Base-by-base conservation (phyloP, 64 coral and sea anemone genomes). In the Actinia tenebrosa region DNA sequence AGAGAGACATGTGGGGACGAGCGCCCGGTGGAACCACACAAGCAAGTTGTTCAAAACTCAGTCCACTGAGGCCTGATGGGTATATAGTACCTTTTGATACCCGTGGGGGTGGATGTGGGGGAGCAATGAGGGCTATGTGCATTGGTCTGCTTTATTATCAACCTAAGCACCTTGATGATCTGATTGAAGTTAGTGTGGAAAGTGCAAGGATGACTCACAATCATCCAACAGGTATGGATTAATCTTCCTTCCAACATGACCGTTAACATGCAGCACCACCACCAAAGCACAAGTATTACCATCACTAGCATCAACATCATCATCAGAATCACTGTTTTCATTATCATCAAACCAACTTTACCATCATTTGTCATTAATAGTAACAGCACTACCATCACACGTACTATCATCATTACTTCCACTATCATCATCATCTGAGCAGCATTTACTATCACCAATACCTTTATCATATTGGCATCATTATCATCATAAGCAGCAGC, bases 171-270 rank as follows among this genome's bases (percentile, higher is more conserved):
- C 56, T 95, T 88, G 97, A 99, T 58, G 91, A 95, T 78, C 53
- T 99, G 77, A 99, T 99, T 84, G 93, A 89, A 59, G 86, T 99
- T 64, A 92, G 93, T 89, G 68, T 99, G 63, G 97, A 99, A 62
- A 99, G 97, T 89, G 97, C 93, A 22, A 89, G 97, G 75, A 93
- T 99, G 88, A 99, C 97, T 20, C 97, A 99, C 71, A 95, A 99
- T 30, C 64, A 99, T 30, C 97, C 97, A 46, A 99, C 97, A 77
- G 93, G 97, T 99, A 79, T 20, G 47, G 17, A 14, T 42, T 77
- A 77, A 61, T 23, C 42, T n/a, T 46, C 19, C 26, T 1, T 22
- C 15, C 22, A 63, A 9, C 69, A 66, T 66, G 10, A 66, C 6
- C 63, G 23, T 23, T 9, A 66, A 0, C 63, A 66, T 22, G 4